phyloP scores from a whole-genome alignment of 2,113 vertebrate genomes.

The Podocnemis expansa region DNA sequence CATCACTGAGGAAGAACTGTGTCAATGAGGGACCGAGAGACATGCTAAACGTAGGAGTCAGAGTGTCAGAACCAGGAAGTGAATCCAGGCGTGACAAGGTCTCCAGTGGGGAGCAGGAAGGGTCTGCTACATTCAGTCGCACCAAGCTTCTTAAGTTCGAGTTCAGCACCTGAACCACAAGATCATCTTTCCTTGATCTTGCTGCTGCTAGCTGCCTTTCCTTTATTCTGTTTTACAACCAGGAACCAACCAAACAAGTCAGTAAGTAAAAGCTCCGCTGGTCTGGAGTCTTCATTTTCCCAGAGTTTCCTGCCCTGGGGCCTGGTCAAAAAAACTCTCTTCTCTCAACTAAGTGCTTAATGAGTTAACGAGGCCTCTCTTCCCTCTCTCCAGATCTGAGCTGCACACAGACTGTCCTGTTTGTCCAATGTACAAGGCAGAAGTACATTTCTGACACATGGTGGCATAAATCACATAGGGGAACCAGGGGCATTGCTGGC shows the following conservation, averaged over 20 bases:
- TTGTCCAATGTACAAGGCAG: too few relatives aligned
- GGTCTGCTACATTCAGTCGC: too few relatives aligned
- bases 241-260: neutral
- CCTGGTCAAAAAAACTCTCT: neutral
- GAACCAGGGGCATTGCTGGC: too few relatives aligned
- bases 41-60: neutral
- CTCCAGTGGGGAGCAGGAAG: neutral
- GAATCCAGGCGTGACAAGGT: neutral
- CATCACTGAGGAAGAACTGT: neutral
- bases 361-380: neutral
- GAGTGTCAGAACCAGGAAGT: neutral
- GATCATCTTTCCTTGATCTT: neutral
- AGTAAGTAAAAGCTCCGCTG: neutral
- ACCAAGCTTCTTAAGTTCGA: neutral
- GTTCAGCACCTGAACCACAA: neutral
- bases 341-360: neutral
- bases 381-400: neutral
- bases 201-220: neutral
- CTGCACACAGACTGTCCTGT: too few relatives aligned
- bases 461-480: too few relatives aligned
- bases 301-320: neutral
- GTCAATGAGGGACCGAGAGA: neutral
- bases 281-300: too few relatives aligned
- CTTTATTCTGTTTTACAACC: neutral
- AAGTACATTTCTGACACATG: too few relatives aligned